Conservation (phyloP, 2,113 vertebrate species). For the Daphoenositta chrysoptera region DNA sequence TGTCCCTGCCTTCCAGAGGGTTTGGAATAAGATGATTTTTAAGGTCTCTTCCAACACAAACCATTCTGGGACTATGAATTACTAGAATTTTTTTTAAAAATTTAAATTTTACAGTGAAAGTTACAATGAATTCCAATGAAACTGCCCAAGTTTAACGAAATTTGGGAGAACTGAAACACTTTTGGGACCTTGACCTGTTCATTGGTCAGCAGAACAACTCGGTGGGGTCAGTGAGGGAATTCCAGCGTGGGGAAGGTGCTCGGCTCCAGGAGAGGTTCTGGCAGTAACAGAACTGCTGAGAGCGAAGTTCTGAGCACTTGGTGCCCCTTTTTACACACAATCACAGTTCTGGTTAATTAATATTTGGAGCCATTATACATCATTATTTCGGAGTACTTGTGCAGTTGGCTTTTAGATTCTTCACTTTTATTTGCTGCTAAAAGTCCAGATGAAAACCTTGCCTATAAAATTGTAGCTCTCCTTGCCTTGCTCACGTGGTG, state of each 20-base stretch:
- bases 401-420: accelerated
- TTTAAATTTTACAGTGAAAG: background rate
- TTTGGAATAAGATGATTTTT: background rate
- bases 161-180: background rate
- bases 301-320: background rate
- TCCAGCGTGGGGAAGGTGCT: background rate
- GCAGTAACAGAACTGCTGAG: background rate
- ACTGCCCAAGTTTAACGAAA: background rate
- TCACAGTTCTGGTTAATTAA: background rate
- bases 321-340: background rate
- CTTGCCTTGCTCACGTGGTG: background rate
- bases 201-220: background rate
- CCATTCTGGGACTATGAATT: background rate
- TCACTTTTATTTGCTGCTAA: background rate
- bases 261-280: background rate
- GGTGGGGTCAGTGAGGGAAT: accelerated
- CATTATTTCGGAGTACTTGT: background rate
- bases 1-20: background rate
- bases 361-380: accelerated
- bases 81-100: no score
- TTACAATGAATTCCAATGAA: background rate
- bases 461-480: accelerated
- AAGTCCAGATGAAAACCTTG: accelerated
- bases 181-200: background rate
- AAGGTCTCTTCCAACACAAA: background rate